Evolutionary conservation across 30 jellyfish, hydroid and myxozoan species (phyloP).

Genomic region (Haliclystus octoradiatus): DNA sequence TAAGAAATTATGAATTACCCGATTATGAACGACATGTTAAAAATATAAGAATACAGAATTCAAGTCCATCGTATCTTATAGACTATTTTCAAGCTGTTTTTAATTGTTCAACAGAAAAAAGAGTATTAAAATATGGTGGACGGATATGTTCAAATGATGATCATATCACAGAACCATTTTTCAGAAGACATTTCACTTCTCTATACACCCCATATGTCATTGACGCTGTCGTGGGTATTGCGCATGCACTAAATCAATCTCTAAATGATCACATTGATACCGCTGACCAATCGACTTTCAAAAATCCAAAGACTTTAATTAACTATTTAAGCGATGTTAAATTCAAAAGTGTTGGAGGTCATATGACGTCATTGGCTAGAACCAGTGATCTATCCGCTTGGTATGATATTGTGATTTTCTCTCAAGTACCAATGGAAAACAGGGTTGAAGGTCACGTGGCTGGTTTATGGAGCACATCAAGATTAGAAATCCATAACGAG

Average conservation of each 20-base stretch:
- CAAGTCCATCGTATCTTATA: not conserved
- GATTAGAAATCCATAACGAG: not conserved
- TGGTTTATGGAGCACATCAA: not conserved
- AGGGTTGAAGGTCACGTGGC: not conserved
- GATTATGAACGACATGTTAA: not conserved
- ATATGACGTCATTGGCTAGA: not conserved
- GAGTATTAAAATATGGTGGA: not conserved
- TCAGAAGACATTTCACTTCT: not conserved
- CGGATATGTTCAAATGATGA: not conserved
- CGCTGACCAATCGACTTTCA: not conserved
- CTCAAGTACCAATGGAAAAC: not conserved
- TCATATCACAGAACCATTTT: not conserved
- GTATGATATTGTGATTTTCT: not conserved
- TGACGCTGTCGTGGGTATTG: not conserved
- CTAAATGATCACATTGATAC: not conserved
- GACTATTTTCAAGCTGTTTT: not conserved
- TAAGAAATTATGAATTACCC: not conserved
- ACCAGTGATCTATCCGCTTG: not conserved
- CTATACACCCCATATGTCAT: not conserved
- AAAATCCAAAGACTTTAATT: not conserved
- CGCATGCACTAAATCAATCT: not conserved
- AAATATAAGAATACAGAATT: not conserved
- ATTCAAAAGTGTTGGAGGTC: not conserved
- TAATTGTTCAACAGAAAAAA: not conserved
- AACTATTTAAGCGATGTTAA: not conserved